Evolutionary conservation across 2,888 invertebrate species (phyloP).

Genomic region (Tortrix viridana): DNA sequence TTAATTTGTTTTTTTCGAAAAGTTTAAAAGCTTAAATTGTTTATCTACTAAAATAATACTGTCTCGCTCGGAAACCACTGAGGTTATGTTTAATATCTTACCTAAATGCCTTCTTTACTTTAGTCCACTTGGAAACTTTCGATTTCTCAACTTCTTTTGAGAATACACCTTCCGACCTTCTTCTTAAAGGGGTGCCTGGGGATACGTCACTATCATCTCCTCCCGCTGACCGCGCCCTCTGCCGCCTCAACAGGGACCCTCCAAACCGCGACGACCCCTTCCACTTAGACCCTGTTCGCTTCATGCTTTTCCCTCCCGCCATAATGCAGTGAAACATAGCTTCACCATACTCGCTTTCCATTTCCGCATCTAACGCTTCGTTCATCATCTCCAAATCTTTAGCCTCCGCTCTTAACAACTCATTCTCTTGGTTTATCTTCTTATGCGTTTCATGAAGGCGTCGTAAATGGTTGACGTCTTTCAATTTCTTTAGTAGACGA

Average conservation of each 20-base stretch:
- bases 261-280: conserved; percentile 73
- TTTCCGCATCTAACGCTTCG: conserved; percentile 82
- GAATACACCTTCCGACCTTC: conserved; percentile 72
- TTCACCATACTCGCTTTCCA: conserved; percentile 86
- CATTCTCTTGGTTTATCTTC: conserved; percentile 74
- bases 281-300: conserved; percentile 80
- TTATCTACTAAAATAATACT: too few species aligned
- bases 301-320: conserved; percentile 79
- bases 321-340: conserved; percentile 87
- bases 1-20: too few species aligned
- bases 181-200: conserved; percentile 68
- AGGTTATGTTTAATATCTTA: conserved; percentile 76
- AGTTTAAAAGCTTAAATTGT: too few species aligned
- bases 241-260: conserved; percentile 82
- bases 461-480: conserved; percentile 89
- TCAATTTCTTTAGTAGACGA: conserved; percentile 86
- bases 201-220: conserved; percentile 83
- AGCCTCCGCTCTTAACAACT: conserved; percentile 63
- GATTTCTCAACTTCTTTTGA: conserved; percentile 79
- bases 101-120: conserved; percentile 94
- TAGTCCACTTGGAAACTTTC: conserved; percentile 94
- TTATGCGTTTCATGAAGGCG: conserved; percentile 85
- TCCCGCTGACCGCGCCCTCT: conserved; percentile 88
- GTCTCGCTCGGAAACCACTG: too few species aligned
- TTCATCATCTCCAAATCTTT: conserved; percentile 71